Conservation (phyloP, 64 coral and sea anemone species). For the Acropora yongei region DNA sequence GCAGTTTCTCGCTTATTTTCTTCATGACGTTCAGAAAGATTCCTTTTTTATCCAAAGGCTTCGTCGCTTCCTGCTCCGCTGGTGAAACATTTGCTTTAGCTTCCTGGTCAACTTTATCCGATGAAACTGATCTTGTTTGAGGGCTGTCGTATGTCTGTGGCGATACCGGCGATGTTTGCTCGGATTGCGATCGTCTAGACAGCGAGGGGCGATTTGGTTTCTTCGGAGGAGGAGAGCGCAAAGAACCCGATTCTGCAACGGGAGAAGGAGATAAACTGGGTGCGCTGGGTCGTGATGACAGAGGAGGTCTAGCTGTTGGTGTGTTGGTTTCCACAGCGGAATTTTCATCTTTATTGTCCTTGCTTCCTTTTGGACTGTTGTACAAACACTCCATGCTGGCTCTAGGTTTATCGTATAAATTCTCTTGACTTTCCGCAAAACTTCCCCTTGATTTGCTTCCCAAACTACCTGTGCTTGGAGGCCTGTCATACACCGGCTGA, state of each 20-base stretch:
- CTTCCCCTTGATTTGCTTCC: neutral
- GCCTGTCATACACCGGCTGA: slow-evolving; percentile 8
- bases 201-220: slow-evolving; percentile 8
- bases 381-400: slow-evolving; percentile 23
- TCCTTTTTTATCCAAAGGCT: slow-evolving; percentile 70
- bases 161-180: neutral
- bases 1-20: slow-evolving; percentile 64
- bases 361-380: slow-evolving; percentile 17
- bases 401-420: slow-evolving; percentile 36
- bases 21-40: slow-evolving; percentile 86
- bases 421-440: neutral
- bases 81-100: neutral
- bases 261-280: neutral
- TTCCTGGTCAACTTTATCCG: neutral
- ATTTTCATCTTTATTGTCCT: slow-evolving; percentile 9
- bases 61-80: slow-evolving; percentile 4
- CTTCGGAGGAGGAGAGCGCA: slow-evolving; percentile 1
- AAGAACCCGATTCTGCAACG: neutral
- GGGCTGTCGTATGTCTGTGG: slow-evolving; percentile 10
- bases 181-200: slow-evolving; percentile 16
- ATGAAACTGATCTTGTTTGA: neutral
- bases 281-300: neutral
- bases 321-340: neutral
- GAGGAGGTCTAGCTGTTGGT: neutral
- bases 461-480: slow-evolving; percentile 4